A percentile compares a stretch with the other conserved stretches of the same genome.
These are phyloP conservation scores for Delichon dasypus DNA, from an alignment of 2,797 vertebrate genomes.

Conservation along the genomic window DNA sequence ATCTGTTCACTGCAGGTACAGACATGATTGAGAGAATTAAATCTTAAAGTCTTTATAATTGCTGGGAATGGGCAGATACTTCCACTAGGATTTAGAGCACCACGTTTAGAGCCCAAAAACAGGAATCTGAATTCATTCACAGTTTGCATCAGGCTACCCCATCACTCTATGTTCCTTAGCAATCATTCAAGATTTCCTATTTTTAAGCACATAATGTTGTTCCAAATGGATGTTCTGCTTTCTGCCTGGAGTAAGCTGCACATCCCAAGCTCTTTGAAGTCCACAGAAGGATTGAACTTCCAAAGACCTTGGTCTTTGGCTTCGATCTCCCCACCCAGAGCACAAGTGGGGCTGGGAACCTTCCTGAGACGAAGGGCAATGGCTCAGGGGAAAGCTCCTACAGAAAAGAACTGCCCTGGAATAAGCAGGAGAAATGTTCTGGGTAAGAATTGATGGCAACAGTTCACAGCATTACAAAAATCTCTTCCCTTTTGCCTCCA, in stretches of 20 bases:
- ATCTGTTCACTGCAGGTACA: conserved; percentile 12
- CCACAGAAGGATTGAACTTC: background rate
- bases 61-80: background rate
- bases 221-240: background rate
- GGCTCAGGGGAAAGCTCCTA: background rate
- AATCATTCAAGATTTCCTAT: conserved; percentile 1
- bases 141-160: background rate
- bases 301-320: conserved; percentile 28
- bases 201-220: background rate
- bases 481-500: conserved; percentile 63
- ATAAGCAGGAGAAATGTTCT: conserved; percentile 33
- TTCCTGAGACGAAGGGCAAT: background rate
- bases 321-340: background rate
- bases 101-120: background rate
- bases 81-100: background rate
- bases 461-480: conserved; percentile 63
- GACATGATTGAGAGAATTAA: background rate
- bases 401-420: background rate
- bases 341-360: background rate
- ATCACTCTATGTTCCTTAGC: background rate
- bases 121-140: background rate
- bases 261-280: conserved; percentile 27
- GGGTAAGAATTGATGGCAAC: conserved; percentile 55
- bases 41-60: background rate
- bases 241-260: conserved; percentile 21